Evolutionary conservation across 2,888 invertebrate genomes (phyloP).

Genomic region (Archaeoteleia sp.): DNA sequence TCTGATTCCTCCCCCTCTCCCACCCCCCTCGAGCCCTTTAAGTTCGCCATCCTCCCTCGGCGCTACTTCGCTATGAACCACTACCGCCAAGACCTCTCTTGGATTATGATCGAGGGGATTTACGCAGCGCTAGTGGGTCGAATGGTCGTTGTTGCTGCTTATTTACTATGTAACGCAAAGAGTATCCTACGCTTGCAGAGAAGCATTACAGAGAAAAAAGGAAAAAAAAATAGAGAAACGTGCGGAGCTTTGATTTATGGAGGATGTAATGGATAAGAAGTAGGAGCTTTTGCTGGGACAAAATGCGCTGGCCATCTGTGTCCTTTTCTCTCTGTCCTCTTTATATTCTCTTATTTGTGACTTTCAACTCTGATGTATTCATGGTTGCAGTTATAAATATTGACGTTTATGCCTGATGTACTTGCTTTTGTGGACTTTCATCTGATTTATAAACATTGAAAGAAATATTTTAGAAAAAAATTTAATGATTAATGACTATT

Average conservation of each 20-base stretch:
- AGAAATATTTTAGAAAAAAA: not conserved
- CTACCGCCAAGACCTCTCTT: slow-evolving; percentile 21
- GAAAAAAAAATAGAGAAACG: slow-evolving; percentile 8
- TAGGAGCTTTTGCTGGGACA: slow-evolving; percentile 31
- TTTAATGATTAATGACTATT: too few species aligned
- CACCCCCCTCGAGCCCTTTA: not conserved
- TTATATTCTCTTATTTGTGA: not conserved
- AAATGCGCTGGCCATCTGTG: slow-evolving; percentile 12
- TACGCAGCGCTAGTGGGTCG: slow-evolving; percentile 19
- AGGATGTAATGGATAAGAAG: slow-evolving; percentile 52
- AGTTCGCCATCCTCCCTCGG: slow-evolving; percentile 5
- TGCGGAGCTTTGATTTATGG: slow-evolving; percentile 60
- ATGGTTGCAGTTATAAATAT: not conserved
- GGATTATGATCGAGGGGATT: slow-evolving; percentile 49
- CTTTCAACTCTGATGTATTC: not conserved
- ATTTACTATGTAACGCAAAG: slow-evolving; percentile 65
- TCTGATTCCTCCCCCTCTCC: slow-evolving; percentile 4
- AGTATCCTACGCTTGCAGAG: slow-evolving; percentile 44
- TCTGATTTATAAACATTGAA: too few species aligned
- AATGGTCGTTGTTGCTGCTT: slow-evolving; percentile 63
- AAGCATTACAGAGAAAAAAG: slow-evolving; percentile 15
- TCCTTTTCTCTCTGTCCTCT: slow-evolving; percentile 1
- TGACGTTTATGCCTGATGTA: not conserved
- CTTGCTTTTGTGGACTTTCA: too few species aligned
- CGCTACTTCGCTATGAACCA: slow-evolving; percentile 18